Evolutionary conservation across 2,113 vertebrate species (phyloP).

Genomic region (Ceuthmochares aereus): DNA sequence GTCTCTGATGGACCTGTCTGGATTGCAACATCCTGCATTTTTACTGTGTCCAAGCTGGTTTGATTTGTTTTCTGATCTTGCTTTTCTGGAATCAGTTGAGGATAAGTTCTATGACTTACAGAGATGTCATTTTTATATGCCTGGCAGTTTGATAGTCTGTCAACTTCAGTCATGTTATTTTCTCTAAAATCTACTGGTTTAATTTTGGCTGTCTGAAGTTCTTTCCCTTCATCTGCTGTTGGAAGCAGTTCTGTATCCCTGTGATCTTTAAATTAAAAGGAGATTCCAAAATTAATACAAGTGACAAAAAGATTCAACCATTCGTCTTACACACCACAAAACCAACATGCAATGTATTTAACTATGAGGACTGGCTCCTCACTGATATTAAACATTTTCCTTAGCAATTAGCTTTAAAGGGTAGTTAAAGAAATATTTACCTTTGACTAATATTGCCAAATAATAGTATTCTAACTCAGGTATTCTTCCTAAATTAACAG

Average conservation of each 20-base stretch:
- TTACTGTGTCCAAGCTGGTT: slow-evolving; percentile 50
- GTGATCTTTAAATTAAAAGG: slow-evolving; percentile 60
- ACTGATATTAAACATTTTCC: neutral
- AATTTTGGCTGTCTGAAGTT: slow-evolving; percentile 65
- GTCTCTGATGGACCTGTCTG: slow-evolving; percentile 64
- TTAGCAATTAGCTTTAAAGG: neutral
- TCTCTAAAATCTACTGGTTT: slow-evolving; percentile 29
- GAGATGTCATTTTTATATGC: slow-evolving; percentile 39
- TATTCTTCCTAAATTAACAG: neutral
- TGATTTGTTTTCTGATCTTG: slow-evolving; percentile 56
- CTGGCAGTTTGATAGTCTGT: slow-evolving; percentile 38
- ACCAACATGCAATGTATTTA: neutral
- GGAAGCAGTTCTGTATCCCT: slow-evolving; percentile 36
- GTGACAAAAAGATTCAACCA: neutral
- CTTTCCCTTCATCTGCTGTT: slow-evolving; percentile 68
- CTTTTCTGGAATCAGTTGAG: neutral
- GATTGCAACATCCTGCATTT: slow-evolving; percentile 81
- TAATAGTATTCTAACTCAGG: neutral
- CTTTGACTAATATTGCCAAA: neutral
- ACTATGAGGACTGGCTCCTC: neutral
- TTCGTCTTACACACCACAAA: neutral
- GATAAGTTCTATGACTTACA: slow-evolving; percentile 40
- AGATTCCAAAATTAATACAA: slow-evolving; percentile 33
- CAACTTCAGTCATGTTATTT: slow-evolving; percentile 55
- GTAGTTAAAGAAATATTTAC: neutral